Conservation (phyloP, 1,140 invertebrate genomes). For the Drosophila biarmipes region DNA sequence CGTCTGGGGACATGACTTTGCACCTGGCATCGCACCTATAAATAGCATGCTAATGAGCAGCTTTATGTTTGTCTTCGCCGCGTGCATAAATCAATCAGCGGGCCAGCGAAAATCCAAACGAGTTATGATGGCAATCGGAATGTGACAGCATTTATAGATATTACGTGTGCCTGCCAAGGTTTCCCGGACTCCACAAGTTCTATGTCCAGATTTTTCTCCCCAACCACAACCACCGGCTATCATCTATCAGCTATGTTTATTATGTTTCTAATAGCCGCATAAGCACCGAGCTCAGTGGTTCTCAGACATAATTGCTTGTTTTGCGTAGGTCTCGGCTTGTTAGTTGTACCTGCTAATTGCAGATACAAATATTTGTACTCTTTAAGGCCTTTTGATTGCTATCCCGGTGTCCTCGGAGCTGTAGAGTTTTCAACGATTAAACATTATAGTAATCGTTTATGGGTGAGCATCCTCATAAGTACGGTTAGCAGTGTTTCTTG, state of each 20-base stretch:
- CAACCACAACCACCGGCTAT: neutral
- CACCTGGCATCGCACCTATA: constrained; percentile 7
- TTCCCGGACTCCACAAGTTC: constrained; percentile 8
- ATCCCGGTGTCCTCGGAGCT: neutral
- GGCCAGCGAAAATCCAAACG: constrained; percentile 22
- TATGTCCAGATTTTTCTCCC: neutral
- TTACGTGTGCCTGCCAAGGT: constrained; percentile 30
- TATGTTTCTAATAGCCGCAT: neutral
- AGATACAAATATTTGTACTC: neutral
- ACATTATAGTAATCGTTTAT: too few relatives aligned
- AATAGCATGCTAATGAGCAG: constrained; percentile 40
- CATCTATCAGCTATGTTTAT: neutral
- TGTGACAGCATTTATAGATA: constrained; percentile 44
- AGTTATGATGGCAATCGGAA: constrained; percentile 32
- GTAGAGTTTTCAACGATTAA: too few relatives aligned
- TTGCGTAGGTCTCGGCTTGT: too few relatives aligned
- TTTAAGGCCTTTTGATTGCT: neutral
- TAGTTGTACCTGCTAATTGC: constrained; percentile 11
- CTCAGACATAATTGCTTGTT: neutral
- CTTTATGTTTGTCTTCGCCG: neutral
- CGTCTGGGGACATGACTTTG: constrained; percentile 15
- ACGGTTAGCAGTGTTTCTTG: neutral
- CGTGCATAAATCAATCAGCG: constrained; percentile 40
- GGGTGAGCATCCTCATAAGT: too few relatives aligned
- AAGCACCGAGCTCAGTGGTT: neutral